Base-by-base conservation (phyloP, 2,888 invertebrate species). In the Ceramica pisi region DNA sequence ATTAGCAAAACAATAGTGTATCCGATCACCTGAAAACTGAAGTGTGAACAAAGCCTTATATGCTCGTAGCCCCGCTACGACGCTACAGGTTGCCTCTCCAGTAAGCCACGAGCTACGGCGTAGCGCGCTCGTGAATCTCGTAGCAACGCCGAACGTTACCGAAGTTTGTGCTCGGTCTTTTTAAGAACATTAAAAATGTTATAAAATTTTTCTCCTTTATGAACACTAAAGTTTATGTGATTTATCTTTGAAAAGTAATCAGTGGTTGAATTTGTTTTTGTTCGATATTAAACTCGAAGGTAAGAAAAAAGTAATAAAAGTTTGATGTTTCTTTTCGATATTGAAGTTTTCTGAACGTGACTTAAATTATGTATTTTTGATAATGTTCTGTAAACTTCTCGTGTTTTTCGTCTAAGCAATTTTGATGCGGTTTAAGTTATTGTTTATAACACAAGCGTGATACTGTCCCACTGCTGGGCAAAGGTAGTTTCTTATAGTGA, bases 71-170 rank as follows among this genome's bases (percentile, higher is more conserved):
- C 53, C n/a, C 35, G 85, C 86, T 88, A 85, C 86, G 82, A 31
- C 61, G 87, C 90, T 86, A 92, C 93, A 92, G 92, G 92, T 92
- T 86, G 80, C 78, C 68, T 31, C 75, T 83, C 64, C 91, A 93
- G 93, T 93, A 85, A 62, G 81, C 85, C 89, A 81, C 87, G 82
- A 79, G 87, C 92, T 92, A 91, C 92, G 91, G 79, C 90, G 93
- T 91, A 91, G 91, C 77, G 61, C 85, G 79, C 84, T 80, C 91
- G 91, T 86, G 38, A 56, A 78, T 80, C 41, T 65, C 84, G 84
- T 80, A 81, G 78, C 68, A 14, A 41, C 14, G 48, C 41, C 61
- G 69, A 74, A 67, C 63, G 44, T 26, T 53, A 67, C 71, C 71
- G 67, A 82, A 86, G 60, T 81, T 86, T 75, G 67, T 67, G 53